These are phyloP conservation scores for Calyptomena viridis DNA, from an alignment of 2,113 vertebrate species.

Conservation along the genomic window DNA sequence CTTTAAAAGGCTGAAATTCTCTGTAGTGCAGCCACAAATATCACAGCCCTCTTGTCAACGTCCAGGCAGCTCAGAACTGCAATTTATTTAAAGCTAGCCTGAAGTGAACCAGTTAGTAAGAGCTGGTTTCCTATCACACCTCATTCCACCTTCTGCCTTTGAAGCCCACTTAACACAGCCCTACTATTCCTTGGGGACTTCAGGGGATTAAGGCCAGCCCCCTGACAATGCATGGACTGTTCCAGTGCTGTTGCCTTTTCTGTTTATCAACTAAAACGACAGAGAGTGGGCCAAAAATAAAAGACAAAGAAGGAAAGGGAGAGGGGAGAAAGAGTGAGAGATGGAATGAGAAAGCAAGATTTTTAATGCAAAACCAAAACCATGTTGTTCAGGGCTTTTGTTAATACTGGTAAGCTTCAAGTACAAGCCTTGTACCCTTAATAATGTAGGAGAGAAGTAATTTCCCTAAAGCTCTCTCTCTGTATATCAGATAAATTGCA, in stretches of 20 bases:
- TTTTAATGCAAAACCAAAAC: not conserved
- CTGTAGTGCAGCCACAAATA: constrained; percentile 31
- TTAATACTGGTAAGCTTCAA: not conserved
- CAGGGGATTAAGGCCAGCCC: constrained; percentile 27
- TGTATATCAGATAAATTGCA: not conserved
- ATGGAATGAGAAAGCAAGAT: not conserved
- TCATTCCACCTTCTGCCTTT: constrained; percentile 59
- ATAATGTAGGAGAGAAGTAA: not conserved
- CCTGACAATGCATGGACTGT: constrained; percentile 37
- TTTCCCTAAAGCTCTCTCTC: not conserved
- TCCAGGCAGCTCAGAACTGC: constrained; percentile 39
- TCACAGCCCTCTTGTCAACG: constrained; percentile 43
- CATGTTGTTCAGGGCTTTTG: not conserved
- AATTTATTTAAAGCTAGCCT: constrained; percentile 68
- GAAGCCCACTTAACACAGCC: constrained; percentile 57
- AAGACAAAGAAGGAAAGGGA: not conserved
- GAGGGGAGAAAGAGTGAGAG: not conserved
- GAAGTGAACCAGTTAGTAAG: constrained; percentile 69
- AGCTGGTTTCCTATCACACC: constrained; percentile 62
- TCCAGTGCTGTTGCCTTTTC: not conserved
- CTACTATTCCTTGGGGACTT: constrained; percentile 19
- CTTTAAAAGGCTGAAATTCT: constrained; percentile 41
- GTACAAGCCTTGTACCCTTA: not conserved
- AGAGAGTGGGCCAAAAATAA: not conserved
- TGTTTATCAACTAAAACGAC: constrained; percentile 4